Evolutionary conservation across 1,140 invertebrate genomes (phyloP).

Genomic region (Camponotus vicinus): DNA sequence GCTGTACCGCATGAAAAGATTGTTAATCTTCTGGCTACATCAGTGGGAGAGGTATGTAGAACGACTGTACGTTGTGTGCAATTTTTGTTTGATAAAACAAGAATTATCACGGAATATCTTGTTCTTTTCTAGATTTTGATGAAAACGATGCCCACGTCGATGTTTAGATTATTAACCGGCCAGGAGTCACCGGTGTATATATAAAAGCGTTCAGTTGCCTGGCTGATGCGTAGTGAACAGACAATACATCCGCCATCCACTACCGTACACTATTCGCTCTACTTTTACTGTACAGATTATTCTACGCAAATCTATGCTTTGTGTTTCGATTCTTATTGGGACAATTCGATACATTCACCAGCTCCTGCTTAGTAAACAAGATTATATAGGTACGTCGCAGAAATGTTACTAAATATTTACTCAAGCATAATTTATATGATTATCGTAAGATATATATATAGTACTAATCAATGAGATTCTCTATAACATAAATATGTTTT

Average conservation of each 20-base stretch:
- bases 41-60: conserved; percentile 96
- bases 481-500: conserved; percentile 65
- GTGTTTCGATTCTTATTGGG: conserved; percentile 78
- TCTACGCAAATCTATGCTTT: conserved; percentile 80
- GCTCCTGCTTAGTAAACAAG: conserved; percentile 77
- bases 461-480: conserved; percentile 76
- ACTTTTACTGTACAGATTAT: conserved; percentile 81
- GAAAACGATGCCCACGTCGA: conserved; percentile 99
- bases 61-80: not conserved
- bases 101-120: not conserved
- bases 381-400: conserved; percentile 71
- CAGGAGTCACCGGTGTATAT: conserved; percentile 99
- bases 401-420: conserved; percentile 80
- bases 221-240: conserved; percentile 85
- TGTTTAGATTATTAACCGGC: conserved; percentile 99
- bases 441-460: conserved; percentile 66
- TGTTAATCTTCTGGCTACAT: conserved; percentile 99
- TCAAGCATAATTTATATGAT: conserved; percentile 80
- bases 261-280: conserved; percentile 79
- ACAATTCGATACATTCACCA: conserved; percentile 77
- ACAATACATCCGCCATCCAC: conserved; percentile 86
- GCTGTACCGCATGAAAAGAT: conserved; percentile 99
- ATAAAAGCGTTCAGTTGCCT: conserved; percentile 87
- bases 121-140: conserved; percentile 95
- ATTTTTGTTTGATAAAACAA: not conserved